Evolutionary conservation across 2,797 vertebrate species (phyloP), one percentile per base, ranked within the genome.

Genomic region (Halcyon smyrnensis): DNA sequence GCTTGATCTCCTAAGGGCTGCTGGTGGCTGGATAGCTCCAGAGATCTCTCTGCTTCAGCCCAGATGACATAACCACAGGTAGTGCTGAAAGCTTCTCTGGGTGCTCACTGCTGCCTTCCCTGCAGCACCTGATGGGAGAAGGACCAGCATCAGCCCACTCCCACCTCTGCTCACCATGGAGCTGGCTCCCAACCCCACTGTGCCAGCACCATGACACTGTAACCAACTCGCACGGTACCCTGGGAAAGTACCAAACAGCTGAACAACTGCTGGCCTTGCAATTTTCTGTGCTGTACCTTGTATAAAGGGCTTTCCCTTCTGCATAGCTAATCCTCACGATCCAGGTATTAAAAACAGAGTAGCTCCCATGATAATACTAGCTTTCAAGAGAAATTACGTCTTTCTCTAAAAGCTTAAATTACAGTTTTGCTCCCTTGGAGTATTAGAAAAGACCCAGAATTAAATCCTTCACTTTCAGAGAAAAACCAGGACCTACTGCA

Each of bases 341-440:
- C 48, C 85, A 86, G 73, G 54, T 89, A 94, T 65, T 91, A 90
- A 89, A 95, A 89, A 2, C 53, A 83, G 67, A 82, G 60, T 64
- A 94, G 94, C 83, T 76, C 81, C 69, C 9, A 1, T 51, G 41
- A n/a, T 94, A 96, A 95, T 90, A 76, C 50, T 84, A 0, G 0
- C 78, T 93, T 90, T 93, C 70, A 89, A 60, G 56, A 82, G 78
- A 92, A 96, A 94, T 68, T 13, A 46, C 4, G 13, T 87, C 87
- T 84, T 86, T 69, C 64, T 63, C 48, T 88, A 86, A 84, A 93
- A 95, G 64, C 63, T 87, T 92, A 95, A 97, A 95, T 95, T 89
- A 93, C 64, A 92, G 85, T 60, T 76, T 95, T 95, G 64, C 57
- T 78, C 20, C 50, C 62, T 91, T 30, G 25, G 53, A 90, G 74